Base-by-base conservation (phyloP, 1,140 invertebrate genomes). In the Metopolophium dirhodum region DNA sequence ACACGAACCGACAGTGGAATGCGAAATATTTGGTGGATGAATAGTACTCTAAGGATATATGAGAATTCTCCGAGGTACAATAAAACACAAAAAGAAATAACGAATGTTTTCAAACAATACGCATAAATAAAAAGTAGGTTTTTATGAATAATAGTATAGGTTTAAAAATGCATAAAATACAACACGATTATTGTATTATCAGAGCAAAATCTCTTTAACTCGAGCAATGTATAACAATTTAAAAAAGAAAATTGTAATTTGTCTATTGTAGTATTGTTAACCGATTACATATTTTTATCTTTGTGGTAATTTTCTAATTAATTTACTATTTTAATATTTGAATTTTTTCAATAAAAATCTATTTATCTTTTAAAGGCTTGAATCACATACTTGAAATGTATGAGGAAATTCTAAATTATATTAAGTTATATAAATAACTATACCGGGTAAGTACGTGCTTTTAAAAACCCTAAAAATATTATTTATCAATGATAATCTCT, bases 51-150 rank as follows among this genome's bases (percentile, higher is more conserved):
- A 14, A 82, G 45, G 68, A 91, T 91, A 82, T 77, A 77, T 51
- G 45, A 35, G 68, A 68, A 91, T 91, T 91, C 90, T 82, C 57
- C 49, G 20, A 83, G 68, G 30, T 82, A 91, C 22, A 91, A 91
- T 91, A 82, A 91, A 91, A 83, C n/a, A 83, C 68, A 49, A 91
- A 91, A 82, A 91, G n/a, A 89, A 54, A 54, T 89, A 54, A 89
- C 87, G 47, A 89, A 89, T 54, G 87, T 89, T 89, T 54, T 89
- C 87, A 37, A 89, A 89, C 86, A 89, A 89, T 54, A 54, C 87
- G 87, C 35, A 51, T 11, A 89, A 89, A 54, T 54, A 37, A 89
- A 89, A 51, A 23, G n/a, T 51, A 47, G 45, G 51, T 47, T 41
- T 90, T 23, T 68, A 54, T 68, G 90, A 82, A 83, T 45, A 77